phyloP scores from a whole-genome alignment of 2,113 vertebrate species.

The Oncorhynchus kisutch region DNA sequence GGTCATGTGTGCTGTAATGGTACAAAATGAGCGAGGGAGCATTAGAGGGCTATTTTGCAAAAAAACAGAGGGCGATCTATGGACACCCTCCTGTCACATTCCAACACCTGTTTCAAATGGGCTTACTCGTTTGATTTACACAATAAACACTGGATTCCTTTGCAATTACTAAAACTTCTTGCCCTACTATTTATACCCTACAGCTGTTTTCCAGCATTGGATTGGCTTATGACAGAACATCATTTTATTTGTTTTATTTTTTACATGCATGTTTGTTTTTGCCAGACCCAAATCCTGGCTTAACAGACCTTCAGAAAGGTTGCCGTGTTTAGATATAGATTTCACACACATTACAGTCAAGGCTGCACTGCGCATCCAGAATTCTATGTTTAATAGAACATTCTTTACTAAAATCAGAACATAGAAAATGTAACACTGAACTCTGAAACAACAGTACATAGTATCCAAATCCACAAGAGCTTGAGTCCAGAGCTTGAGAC shows the following conservation, averaged over 20 bases:
- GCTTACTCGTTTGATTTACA: slow-evolving; percentile 52
- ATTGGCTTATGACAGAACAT: slow-evolving; percentile 29
- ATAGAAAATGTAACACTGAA: neutral
- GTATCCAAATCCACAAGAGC: neutral
- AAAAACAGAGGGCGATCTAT: neutral
- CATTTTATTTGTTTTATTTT: slow-evolving; percentile 3
- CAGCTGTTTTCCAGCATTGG: slow-evolving; percentile 54
- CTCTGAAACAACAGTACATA: no score
- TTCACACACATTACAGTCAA: neutral
- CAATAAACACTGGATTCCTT: slow-evolving; percentile 54
- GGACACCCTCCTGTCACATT: slow-evolving; percentile 26
- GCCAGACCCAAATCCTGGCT: neutral
- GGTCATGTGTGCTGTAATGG: slow-evolving; percentile 43
- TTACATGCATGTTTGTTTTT: no score
- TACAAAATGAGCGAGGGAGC: slow-evolving; percentile 43
- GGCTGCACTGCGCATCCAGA: neutral
- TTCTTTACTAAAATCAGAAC: no score
- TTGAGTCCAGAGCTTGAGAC: neutral
- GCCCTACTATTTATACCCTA: slow-evolving; percentile 45
- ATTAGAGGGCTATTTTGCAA: slow-evolving; percentile 38
- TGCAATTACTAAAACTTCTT: slow-evolving; percentile 37
- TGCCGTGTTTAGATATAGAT: neutral
- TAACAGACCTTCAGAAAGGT: neutral
- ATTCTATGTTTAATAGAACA: neutral
- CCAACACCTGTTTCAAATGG: slow-evolving; percentile 53